Base-by-base conservation (phyloP, 2,797 vertebrate genomes). In the Coregonus suidteri region DNA sequence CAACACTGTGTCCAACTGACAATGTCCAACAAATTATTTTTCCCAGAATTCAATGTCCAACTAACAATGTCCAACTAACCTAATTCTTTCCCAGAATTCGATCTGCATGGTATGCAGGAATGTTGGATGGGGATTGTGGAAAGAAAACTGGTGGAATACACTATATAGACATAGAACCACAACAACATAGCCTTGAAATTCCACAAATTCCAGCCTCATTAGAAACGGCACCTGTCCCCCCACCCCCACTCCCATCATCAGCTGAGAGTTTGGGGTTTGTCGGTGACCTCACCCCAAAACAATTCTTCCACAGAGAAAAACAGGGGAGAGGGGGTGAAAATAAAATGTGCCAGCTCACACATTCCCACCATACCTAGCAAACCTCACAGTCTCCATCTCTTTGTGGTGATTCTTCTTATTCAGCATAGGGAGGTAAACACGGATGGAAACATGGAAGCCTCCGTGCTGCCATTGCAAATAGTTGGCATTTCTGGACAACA, bases 391-490 rank as follows among this genome's bases (percentile, higher is more conserved):
- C 16, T 47, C 15, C 56, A 59, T 59, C 56, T 59, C 56, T 59
- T 59, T 59, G 56, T 59, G n/a, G 56, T 59, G 6, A 59, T 59
- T 59, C 56, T 59, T 59, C 56, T 59, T 59, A 59, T 59, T 59
- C 16, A 6, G 56, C 56, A 18, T 59, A 59, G 56, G 56, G 18
- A 59, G 74, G 75, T 67, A 80, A 76, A 73, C 69, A 73, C 65
- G 47, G 4, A 30, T 41, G 51, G 76, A 75, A 74, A 59, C 56
- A 73, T 47, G 16, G 69, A 73, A 31, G 73, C 16, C 59, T 74
- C 25, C 47, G 35, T 30, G 30, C 54, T 52, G 65, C 25, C 66
- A 56, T 68, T 70, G 75, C 70, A 67, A 65, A 80, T 62, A 66
- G 52, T 35, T 73, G 75, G 53, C 64, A 70, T 56, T 66, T 13